Percentiles rank a stretch among this genome's conserved stretches.
Evolutionary conservation across 2,113 vertebrate species (phyloP).

Genomic region (Prolemur simus): DNA sequence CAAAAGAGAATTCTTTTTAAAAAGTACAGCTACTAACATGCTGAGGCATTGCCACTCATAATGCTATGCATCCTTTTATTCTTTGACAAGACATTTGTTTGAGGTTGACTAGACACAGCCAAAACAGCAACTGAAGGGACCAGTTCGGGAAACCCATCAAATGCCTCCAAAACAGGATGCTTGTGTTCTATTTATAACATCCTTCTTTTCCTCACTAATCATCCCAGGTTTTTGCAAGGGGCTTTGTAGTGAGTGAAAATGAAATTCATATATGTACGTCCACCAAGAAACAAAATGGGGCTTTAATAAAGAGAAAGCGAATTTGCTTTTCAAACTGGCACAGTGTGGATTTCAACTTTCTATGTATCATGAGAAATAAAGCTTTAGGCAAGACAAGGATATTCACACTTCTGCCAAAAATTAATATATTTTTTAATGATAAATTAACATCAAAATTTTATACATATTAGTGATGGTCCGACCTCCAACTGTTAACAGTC

Average conservation of each 20-base stretch:
- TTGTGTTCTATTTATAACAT: background rate
- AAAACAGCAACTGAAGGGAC: background rate
- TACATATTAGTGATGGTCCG: conserved; percentile 70
- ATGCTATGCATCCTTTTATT: background rate
- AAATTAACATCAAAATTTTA: conserved; percentile 72
- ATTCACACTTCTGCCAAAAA: conserved; percentile 73
- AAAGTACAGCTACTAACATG: background rate
- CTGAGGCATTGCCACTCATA: background rate
- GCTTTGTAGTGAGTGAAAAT: conserved; percentile 18
- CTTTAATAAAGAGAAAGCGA: conserved; percentile 66
- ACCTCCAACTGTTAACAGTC: conserved; percentile 72
- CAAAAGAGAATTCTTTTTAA: background rate
- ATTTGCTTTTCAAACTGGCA: conserved; percentile 53
- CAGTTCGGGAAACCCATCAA: background rate
- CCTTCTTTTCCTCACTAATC: background rate
- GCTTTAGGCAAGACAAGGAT: conserved; percentile 65
- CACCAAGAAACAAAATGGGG: conserved; percentile 62
- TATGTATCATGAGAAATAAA: conserved; percentile 63
- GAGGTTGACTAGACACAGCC: background rate
- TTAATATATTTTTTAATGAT: conserved; percentile 72
- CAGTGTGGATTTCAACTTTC: conserved; percentile 56
- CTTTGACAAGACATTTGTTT: background rate
- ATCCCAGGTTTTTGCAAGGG: background rate
- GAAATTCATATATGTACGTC: conserved; percentile 23
- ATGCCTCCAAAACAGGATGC: background rate